Conservation (phyloP, 1,140 invertebrate genomes). For the Ephestia elutella region DNA sequence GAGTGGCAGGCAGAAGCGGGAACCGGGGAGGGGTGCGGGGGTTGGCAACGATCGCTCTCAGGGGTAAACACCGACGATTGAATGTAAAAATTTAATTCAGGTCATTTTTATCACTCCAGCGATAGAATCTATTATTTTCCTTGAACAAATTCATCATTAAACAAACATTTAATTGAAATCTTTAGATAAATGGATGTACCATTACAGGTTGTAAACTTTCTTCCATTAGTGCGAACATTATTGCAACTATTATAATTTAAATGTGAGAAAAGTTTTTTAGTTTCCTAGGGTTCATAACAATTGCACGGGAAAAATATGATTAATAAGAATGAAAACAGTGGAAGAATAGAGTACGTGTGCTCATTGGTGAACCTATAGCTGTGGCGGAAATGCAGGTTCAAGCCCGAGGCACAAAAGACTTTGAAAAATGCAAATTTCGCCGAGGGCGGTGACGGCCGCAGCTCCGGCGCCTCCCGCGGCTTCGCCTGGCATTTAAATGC, state of each 20-base stretch:
- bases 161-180: conserved; percentile 34
- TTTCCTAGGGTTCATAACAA: neutral
- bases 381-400: conserved; percentile 25
- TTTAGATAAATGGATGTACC: neutral
- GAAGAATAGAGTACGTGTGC: neutral
- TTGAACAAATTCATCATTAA: conserved; percentile 38
- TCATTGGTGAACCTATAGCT: neutral
- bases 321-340: neutral
- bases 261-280: conserved; percentile 13
- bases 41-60: conserved; percentile 41
- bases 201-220: neutral
- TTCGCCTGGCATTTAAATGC: conserved; percentile 50
- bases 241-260: neutral
- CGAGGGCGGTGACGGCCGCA: conserved; percentile 14
- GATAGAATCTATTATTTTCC: conserved; percentile 57
- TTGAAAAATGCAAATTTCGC: conserved; percentile 54
- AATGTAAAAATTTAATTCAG: conserved; percentile 70
- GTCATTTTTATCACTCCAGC: conserved; percentile 50
- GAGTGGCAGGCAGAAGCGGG: conserved; percentile 26
- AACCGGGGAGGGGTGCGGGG: conserved; percentile 11
- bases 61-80: conserved; percentile 59
- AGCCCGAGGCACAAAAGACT: conserved; percentile 32
- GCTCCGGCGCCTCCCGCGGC: conserved; percentile 14
- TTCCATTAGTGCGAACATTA: neutral
- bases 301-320: conserved; percentile 9